Percentiles rank a stretch among this genome's conserved stretches.
Evolutionary conservation across 2,797 vertebrate species (phyloP).

Genomic region (Hylomyscus alleni): DNA sequence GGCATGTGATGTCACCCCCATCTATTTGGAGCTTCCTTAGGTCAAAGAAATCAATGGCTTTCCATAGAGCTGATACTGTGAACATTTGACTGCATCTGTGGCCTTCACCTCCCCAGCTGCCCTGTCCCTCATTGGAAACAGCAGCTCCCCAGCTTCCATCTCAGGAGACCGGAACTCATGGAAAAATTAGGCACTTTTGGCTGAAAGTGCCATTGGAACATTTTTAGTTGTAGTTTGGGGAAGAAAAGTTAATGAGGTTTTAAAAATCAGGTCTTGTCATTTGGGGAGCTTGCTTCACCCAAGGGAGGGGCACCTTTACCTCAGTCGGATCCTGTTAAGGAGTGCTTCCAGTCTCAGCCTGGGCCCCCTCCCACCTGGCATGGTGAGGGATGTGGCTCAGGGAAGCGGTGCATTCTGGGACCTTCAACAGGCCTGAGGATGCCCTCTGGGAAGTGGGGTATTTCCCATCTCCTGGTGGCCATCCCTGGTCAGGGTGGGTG

Average conservation of each 20-base stretch:
- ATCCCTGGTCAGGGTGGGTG: background rate
- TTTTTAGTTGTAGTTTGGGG: conserved; percentile 62
- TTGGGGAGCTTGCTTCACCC: background rate
- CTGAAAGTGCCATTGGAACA: conserved; percentile 55
- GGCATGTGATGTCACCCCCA: conserved; percentile 33
- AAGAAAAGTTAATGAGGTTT: conserved; percentile 69
- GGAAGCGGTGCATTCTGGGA: background rate
- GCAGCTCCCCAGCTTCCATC: conserved; percentile 59
- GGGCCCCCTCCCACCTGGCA: background rate
- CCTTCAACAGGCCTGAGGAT: background rate
- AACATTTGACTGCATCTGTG: conserved; percentile 86
- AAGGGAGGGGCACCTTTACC: background rate
- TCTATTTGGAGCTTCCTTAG: conserved; percentile 79
- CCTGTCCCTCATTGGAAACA: conserved; percentile 64
- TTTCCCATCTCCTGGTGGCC: background rate
- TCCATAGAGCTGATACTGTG: conserved; percentile 87
- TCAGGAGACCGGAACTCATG: conserved; percentile 75
- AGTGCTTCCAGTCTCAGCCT: background rate
- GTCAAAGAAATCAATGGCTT: conserved; percentile 86
- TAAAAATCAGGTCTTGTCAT: conserved; percentile 53
- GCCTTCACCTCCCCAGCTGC: conserved; percentile 80
- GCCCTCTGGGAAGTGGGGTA: background rate
- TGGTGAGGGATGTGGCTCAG: background rate
- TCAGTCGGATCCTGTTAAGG: conserved; percentile 3
- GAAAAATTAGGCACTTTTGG: conserved; percentile 64